Evolutionary conservation across 2,797 vertebrate species (phyloP).

Genomic region (Falco biarmicus): DNA sequence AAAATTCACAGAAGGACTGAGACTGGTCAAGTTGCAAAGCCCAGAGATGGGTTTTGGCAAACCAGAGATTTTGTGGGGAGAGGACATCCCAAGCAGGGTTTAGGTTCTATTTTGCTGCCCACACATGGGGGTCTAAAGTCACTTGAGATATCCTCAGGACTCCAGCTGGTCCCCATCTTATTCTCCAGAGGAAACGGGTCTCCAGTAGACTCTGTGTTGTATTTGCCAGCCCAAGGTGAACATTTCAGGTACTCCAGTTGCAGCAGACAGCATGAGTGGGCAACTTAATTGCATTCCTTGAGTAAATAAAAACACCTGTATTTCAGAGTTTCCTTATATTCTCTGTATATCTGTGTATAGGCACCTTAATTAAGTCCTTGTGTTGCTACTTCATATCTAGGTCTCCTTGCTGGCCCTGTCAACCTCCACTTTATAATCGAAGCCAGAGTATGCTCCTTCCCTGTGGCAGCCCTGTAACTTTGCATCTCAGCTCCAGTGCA

Average conservation of each 20-base stretch:
- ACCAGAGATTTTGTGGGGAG: not conserved
- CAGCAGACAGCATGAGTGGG: not conserved
- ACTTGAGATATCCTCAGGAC: not conserved
- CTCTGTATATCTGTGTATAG: not conserved
- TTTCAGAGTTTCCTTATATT: not conserved
- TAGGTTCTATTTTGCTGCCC: not conserved
- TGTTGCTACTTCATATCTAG: not conserved
- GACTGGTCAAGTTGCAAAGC: not conserved
- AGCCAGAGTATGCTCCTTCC: not conserved
- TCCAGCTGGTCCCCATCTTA: not conserved
- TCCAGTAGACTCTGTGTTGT: not conserved
- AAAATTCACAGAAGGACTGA: not conserved
- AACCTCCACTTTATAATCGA: not conserved
- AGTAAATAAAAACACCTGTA: rapidly evolving
- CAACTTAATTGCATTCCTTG: rapidly evolving
- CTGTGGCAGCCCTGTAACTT: not conserved
- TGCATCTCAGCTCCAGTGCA: not conserved
- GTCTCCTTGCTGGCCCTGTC: not conserved
- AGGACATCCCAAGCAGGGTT: not conserved
- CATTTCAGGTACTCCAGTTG: not conserved
- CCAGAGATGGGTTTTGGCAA: not conserved
- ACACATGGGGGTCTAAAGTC: not conserved
- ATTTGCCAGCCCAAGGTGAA: not conserved
- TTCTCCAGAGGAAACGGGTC: not conserved
- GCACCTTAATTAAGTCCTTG: not conserved